phyloP scores from a whole-genome alignment of 2,888 invertebrate genomes.

The Zaprionus obscuricornis region DNA sequence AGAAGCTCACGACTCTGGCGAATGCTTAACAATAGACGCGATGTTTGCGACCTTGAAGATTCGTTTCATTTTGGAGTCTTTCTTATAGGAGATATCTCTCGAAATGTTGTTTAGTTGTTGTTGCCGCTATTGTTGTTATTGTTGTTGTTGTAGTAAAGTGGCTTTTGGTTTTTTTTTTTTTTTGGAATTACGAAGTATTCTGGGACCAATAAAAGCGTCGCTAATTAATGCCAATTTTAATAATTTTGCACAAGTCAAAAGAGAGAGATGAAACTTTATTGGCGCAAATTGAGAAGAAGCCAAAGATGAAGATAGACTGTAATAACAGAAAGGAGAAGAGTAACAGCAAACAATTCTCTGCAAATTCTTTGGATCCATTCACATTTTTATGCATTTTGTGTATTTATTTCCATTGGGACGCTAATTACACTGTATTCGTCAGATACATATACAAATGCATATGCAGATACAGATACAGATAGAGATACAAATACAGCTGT shows the following conservation, averaged over 20 bases:
- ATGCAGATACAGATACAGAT: slow-evolving; percentile 13
- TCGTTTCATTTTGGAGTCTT: slow-evolving; percentile 41
- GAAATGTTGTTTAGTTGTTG: slow-evolving; percentile 13
- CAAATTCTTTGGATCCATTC: slow-evolving; percentile 42
- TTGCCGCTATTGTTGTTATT: not conserved
- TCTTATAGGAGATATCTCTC: slow-evolving; percentile 25
- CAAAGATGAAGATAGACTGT: slow-evolving; percentile 4
- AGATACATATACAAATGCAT: not conserved
- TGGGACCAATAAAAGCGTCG: slow-evolving; percentile 64
- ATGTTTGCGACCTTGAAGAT: slow-evolving; percentile 73
- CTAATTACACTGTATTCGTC: slow-evolving; percentile 73
- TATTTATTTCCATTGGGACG: slow-evolving; percentile 50
- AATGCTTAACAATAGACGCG: slow-evolving; percentile 47
- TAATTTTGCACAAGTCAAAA: slow-evolving; percentile 59
- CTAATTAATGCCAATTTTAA: slow-evolving; percentile 75
- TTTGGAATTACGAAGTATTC: slow-evolving; percentile 20
- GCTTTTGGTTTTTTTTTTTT: too few relatives aligned
- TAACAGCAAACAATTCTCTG: slow-evolving; percentile 12
- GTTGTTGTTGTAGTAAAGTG: too few relatives aligned
- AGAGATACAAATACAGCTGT: slow-evolving; percentile 27
- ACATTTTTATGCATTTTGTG: slow-evolving; percentile 37
- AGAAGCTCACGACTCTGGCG: slow-evolving; percentile 68
- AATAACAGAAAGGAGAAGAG: not conserved
- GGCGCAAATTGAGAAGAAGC: slow-evolving; percentile 61
- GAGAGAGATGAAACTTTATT: slow-evolving; percentile 57